A percentile compares a stretch with the other conserved stretches of the same genome.
Conservation (phyloP, 2,888 invertebrate genomes). For the Andrena praecox region DNA sequence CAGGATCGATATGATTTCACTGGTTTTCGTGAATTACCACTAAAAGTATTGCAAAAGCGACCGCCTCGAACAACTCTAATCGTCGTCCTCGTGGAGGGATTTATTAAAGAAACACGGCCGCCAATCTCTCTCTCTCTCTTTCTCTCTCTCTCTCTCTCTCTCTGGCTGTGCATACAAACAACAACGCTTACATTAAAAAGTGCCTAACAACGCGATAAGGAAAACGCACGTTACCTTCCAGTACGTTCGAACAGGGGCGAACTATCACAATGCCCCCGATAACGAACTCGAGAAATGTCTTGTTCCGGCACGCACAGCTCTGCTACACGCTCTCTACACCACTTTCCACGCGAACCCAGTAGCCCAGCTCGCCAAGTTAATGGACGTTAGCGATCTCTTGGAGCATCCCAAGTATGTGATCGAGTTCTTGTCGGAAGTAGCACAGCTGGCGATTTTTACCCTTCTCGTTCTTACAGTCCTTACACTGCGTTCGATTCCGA, state of each 20-base stretch:
- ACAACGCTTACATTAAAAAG: conserved; percentile 14
- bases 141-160: too few relatives aligned
- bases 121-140: not conserved
- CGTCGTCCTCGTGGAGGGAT: conserved; percentile 35
- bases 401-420: conserved; percentile 82
- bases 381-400: conserved; percentile 81
- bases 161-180: conserved; percentile 7
- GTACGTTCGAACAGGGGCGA: conserved; percentile 30
- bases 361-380: conserved; percentile 50
- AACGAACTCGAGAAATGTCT: conserved; percentile 37
- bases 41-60: conserved; percentile 48
- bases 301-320: not conserved
- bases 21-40: conserved; percentile 45
- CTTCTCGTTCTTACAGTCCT: conserved; percentile 80
- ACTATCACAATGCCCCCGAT: conserved; percentile 66
- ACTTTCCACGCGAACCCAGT: not conserved
- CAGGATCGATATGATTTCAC: conserved; percentile 57
- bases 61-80: conserved; percentile 15
- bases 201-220: conserved; percentile 35
- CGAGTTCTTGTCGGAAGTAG: conserved; percentile 82
- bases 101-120: conserved; percentile 40
- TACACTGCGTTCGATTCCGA: conserved; percentile 80
- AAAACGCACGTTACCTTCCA: conserved; percentile 17
- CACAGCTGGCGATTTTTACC: conserved; percentile 80
- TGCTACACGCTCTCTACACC: not conserved